phyloP scores from a whole-genome alignment of 2,113 vertebrate genomes.

The Acanthochromis polyacanthus region DNA sequence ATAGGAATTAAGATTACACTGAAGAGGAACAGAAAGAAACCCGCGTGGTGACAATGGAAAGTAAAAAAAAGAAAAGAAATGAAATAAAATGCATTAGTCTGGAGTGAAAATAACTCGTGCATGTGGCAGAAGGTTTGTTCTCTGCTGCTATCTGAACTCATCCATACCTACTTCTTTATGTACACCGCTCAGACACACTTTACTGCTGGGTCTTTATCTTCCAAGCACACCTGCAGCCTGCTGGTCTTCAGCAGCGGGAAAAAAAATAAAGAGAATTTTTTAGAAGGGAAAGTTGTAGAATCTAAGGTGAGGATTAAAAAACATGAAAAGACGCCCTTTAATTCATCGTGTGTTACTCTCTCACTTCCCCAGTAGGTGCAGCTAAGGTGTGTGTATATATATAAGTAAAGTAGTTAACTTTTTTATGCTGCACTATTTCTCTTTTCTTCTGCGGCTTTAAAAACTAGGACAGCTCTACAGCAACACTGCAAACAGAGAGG shows the following conservation, averaged over 20 bases:
- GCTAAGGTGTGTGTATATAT: neutral
- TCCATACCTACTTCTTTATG: neutral
- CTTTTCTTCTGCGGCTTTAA: slow-evolving; percentile 3
- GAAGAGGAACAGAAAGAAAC: too few species aligned
- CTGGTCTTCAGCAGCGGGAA: slow-evolving; percentile 5
- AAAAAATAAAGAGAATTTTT: neutral
- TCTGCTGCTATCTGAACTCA: slow-evolving; percentile 24
- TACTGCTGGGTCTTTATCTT: slow-evolving; percentile 52
- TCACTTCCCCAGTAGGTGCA: neutral
- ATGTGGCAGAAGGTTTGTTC: slow-evolving; percentile 14
- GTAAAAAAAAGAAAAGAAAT: neutral
- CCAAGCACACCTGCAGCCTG: slow-evolving; percentile 48
- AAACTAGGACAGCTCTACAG: slow-evolving; percentile 46
- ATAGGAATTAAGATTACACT: too few species aligned
- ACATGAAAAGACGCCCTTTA: neutral
- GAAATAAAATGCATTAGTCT: neutral
- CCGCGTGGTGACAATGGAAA: too few species aligned
- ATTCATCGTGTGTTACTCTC: neutral
- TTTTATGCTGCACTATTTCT: slow-evolving; percentile 2
- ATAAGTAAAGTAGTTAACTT: slow-evolving; percentile 10
- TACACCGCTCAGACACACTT: neutral
- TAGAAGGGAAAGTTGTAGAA: neutral
- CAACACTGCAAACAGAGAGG: slow-evolving; percentile 15
- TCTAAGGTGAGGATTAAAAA: slow-evolving; percentile 38
- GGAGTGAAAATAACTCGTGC: neutral